Percentiles rank a stretch among this genome's conserved stretches.
Evolutionary conservation across 1,140 invertebrate genomes (phyloP).

Genomic region (Sitophilus oryzae): DNA sequence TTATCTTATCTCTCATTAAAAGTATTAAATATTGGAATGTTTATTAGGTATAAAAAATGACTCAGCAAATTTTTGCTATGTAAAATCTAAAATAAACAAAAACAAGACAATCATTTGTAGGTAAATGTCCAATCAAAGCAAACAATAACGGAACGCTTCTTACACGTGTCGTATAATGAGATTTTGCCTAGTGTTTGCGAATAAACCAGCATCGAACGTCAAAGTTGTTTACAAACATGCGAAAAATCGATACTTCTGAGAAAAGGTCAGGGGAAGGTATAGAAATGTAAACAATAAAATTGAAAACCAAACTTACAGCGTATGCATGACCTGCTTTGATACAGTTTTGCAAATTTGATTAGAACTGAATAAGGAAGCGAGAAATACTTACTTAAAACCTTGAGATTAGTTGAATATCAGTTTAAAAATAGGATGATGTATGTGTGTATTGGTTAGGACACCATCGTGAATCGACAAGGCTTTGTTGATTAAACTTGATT

Average conservation of each 20-base stretch:
- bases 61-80: neutral
- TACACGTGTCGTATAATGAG: slow-evolving; percentile 7
- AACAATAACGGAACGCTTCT: slow-evolving; percentile 18
- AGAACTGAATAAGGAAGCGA: slow-evolving; percentile 15
- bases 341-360: neutral
- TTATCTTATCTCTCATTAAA: no score
- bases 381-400: slow-evolving; percentile 24
- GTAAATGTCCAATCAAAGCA: slow-evolving; percentile 3
- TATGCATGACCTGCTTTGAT: neutral
- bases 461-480: slow-evolving; percentile 25
- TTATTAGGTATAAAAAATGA: neutral
- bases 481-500: neutral
- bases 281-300: slow-evolving; percentile 5
- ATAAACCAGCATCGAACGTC: slow-evolving; percentile 8
- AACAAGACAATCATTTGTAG: no score
- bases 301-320: slow-evolving; percentile 7
- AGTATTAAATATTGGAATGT: no score
- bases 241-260: slow-evolving; percentile 17
- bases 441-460: slow-evolving; percentile 21
- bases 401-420: slow-evolving; percentile 23
- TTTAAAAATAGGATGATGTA: slow-evolving; percentile 20
- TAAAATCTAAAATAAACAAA: neutral
- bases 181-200: neutral
- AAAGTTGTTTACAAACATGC: slow-evolving; percentile 23
- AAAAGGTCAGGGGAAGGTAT: slow-evolving; percentile 1